phyloP scores from a whole-genome alignment of 1,140 invertebrate species.

The Bacillus rossius region DNA sequence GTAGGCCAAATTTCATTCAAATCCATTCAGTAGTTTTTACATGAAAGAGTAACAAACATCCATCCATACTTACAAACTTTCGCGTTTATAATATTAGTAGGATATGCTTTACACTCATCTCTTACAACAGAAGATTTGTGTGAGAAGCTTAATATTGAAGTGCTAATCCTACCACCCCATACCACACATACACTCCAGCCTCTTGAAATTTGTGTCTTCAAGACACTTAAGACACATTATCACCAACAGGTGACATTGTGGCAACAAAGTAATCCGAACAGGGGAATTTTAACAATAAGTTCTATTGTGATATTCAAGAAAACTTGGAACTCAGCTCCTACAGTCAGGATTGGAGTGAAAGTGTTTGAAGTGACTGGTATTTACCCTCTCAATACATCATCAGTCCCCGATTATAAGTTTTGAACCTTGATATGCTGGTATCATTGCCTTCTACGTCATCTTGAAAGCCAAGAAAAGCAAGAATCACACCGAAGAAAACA shows the following conservation, averaged over 20 bases:
- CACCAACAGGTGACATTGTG: conserved; percentile 11
- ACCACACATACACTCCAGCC: conserved; percentile 38
- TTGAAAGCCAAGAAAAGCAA: no score
- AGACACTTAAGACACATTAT: conserved; percentile 27
- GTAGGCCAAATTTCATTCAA: no score
- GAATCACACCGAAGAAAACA: no score
- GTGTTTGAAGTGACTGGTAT: conserved; percentile 25
- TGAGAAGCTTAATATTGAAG: conserved; percentile 24
- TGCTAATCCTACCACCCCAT: conserved; percentile 37
- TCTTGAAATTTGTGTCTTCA: conserved; percentile 33
- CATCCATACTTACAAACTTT: no score
- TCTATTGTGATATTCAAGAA: conserved; percentile 20
- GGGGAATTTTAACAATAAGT: not conserved
- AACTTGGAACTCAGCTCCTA: conserved; percentile 19
- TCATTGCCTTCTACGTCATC: no score
- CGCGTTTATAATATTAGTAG: no score
- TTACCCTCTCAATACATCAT: conserved; percentile 22
- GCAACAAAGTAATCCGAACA: not conserved
- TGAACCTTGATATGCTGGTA: no score
- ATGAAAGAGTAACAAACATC: no score
- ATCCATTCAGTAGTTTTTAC: no score
- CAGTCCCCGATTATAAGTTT: conserved; percentile 14
- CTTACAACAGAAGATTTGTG: not conserved
- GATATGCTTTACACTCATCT: not conserved
- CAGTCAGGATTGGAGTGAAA: conserved; percentile 19